Conservation (phyloP, 2,113 vertebrate species). For the Sylvicapra grimmia region DNA sequence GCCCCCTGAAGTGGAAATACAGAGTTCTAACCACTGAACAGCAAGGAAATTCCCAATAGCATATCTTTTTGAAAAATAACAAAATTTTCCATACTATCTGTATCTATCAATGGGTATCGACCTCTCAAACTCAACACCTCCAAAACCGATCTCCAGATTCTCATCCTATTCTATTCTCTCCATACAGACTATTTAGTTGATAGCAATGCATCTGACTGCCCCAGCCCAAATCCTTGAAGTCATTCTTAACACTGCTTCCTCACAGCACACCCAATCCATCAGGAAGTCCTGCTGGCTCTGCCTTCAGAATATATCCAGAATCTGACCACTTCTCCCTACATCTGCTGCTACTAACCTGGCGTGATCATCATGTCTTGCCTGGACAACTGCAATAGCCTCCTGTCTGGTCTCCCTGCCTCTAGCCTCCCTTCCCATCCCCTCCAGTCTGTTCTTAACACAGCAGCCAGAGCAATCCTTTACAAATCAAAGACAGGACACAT, state of each 20-base stretch:
- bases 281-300: neutral
- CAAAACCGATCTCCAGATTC: neutral
- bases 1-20: neutral
- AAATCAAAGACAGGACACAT: neutral
- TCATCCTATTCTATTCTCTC: neutral
- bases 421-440: neutral
- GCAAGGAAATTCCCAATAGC: neutral
- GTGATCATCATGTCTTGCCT: neutral
- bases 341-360: neutral
- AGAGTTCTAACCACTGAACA: neutral
- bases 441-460: neutral
- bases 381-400: neutral
- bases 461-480: neutral
- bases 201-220: neutral
- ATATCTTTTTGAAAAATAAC: neutral
- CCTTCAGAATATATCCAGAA: conserved; percentile 23
- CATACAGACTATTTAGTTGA: neutral
- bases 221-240: neutral
- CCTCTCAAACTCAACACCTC: neutral
- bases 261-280: neutral
- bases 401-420: neutral
- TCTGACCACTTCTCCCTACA: neutral
- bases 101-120: neutral
- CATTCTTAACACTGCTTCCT: conserved; percentile 1
- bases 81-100: neutral